phyloP scores from a whole-genome alignment of 37 sponge, comb jelly and placozoan species.

The Petrosia ficiformis region DNA sequence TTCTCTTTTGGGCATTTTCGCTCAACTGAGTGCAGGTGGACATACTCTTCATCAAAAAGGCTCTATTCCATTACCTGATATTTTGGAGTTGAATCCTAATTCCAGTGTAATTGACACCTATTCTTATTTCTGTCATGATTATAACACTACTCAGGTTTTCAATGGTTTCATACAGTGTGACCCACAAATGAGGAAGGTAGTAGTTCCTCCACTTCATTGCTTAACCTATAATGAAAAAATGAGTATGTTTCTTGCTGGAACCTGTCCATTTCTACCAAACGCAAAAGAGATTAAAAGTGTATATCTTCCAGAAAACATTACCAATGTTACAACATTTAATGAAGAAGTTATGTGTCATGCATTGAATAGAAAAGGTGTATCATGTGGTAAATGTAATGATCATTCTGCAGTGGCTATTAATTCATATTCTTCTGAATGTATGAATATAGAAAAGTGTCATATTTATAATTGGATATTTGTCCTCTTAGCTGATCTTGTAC shows the following conservation, averaged over 20 bases:
- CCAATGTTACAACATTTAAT: neutral
- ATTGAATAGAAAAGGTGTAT: neutral
- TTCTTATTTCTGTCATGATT: too few species aligned
- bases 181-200: too few species aligned
- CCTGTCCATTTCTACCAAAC: neutral
- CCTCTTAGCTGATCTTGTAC: neutral
- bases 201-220: too few species aligned
- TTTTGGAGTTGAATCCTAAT: too few species aligned
- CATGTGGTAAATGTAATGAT: neutral
- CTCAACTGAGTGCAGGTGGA: too few species aligned
- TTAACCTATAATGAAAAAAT: neutral
- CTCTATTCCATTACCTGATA: too few species aligned
- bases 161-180: too few species aligned
- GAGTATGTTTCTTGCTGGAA: neutral
- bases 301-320: neutral
- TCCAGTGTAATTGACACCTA: too few species aligned
- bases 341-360: neutral
- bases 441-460: neutral
- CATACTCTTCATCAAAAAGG: too few species aligned
- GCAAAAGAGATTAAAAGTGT: too few species aligned
- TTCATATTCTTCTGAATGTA: neutral
- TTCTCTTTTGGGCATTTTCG: too few species aligned
- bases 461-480: neutral
- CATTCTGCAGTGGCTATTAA: neutral
- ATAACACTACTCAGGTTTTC: too few species aligned